Conservation (phyloP, 2,113 vertebrate species). For the Glaucidium brasilianum region DNA sequence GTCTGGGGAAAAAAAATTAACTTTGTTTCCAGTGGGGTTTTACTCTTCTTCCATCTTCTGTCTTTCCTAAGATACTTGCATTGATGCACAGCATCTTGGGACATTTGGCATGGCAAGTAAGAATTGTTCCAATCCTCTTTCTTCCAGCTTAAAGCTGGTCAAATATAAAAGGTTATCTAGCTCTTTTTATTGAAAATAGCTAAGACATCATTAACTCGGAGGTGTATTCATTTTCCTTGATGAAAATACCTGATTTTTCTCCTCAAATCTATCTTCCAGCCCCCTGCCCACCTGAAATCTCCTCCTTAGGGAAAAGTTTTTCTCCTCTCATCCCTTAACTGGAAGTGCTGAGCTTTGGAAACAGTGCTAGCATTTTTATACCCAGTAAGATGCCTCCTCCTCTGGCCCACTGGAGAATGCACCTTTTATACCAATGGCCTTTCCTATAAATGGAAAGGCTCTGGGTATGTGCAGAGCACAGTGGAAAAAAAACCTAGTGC, state of each 20-base stretch:
- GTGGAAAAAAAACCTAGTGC: not conserved
- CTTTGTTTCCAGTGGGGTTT: not conserved
- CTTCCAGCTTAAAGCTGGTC: not conserved
- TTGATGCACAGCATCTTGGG: not conserved
- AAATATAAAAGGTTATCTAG: not conserved
- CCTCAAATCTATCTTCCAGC: not conserved
- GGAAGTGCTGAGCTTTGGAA: not conserved
- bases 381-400: not conserved
- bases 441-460: slow-evolving; percentile 38
- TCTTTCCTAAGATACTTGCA: not conserved
- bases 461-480: not conserved
- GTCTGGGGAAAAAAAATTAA: not conserved
- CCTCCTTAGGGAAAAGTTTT: not conserved
- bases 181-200: not conserved
- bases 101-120: not conserved
- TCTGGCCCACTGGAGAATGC: not conserved
- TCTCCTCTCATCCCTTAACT: not conserved
- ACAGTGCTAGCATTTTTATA: not conserved
- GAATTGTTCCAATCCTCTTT: not conserved
- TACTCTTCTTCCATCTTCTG: not conserved
- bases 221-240: not conserved
- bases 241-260: not conserved
- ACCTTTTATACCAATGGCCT: not conserved
- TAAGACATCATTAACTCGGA: not conserved
- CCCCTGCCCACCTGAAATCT: not conserved